Evolutionary conservation across 2,797 vertebrate genomes (phyloP).

Genomic region (Coranthus polyacanthus): DNA sequence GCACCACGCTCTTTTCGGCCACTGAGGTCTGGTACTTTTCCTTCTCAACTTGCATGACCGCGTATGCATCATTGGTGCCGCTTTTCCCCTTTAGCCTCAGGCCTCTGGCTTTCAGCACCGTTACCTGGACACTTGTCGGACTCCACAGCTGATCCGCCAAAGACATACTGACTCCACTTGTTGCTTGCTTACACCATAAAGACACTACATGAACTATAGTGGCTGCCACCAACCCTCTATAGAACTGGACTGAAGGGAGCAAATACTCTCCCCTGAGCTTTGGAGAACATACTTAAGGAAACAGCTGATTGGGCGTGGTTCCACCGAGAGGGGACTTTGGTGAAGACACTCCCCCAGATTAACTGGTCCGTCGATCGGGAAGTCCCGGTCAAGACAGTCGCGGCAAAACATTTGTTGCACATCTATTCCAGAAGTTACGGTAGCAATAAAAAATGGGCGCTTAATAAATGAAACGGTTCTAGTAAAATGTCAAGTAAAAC

Average conservation of each 20-base stretch:
- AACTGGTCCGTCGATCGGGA: too few species aligned
- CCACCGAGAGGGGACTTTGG: too few species aligned
- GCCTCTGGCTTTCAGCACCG: conserved; percentile 90
- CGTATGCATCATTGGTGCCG: conserved; percentile 94
- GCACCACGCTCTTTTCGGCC: conserved; percentile 89
- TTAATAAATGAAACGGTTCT: too few species aligned
- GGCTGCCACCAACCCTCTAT: background rate
- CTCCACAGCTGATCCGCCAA: conserved; percentile 86
- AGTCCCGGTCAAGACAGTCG: too few species aligned
- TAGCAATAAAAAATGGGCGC: too few species aligned
- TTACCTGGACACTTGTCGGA: conserved; percentile 93
- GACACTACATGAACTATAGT: background rate
- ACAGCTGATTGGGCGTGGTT: conserved; percentile 78
- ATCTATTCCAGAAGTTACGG: too few species aligned
- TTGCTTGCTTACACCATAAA: background rate
- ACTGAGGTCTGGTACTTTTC: conserved; percentile 93
- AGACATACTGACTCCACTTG: conserved; percentile 77
- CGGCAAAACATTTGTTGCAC: too few species aligned
- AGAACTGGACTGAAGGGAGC: background rate
- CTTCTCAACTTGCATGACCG: conserved; percentile 93
- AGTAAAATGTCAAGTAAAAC: too few species aligned
- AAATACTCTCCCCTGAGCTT: conserved; percentile 40
- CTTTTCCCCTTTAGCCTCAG: conserved; percentile 90
- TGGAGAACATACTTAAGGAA: conserved; percentile 56
- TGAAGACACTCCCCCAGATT: conserved; percentile 59